Percentiles rank a stretch among this genome's conserved stretches.
These are phyloP conservation scores for Maccullochella peelii DNA, from an alignment of 2,113 vertebrate genomes.

Conservation along the genomic window DNA sequence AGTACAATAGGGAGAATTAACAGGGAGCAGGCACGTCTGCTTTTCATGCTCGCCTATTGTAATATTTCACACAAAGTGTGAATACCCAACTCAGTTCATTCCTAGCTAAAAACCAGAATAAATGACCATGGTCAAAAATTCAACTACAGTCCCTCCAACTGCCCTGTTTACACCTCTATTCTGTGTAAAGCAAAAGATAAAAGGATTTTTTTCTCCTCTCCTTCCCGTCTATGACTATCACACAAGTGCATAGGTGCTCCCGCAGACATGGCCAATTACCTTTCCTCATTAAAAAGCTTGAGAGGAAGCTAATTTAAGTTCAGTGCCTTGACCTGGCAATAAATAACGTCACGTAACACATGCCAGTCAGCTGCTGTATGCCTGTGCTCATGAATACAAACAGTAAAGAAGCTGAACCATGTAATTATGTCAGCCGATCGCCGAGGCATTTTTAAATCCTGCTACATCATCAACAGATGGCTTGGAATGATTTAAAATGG, in stretches of 20 bases:
- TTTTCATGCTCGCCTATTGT: slow-evolving; percentile 33
- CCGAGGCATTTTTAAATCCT: background rate
- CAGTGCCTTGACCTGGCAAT: slow-evolving; percentile 48
- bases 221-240: slow-evolving; percentile 32
- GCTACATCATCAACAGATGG: slow-evolving; percentile 21
- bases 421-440: slow-evolving; percentile 35
- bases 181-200: slow-evolving; percentile 1
- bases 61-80: slow-evolving; percentile 14
- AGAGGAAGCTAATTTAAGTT: slow-evolving; percentile 53
- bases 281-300: slow-evolving; percentile 49
- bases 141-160: slow-evolving; percentile 20
- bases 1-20: slow-evolving; percentile 49
- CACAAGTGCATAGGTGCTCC: slow-evolving; percentile 28
- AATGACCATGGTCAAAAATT: slow-evolving; percentile 11
- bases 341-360: slow-evolving; percentile 38
- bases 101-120: slow-evolving; percentile 9
- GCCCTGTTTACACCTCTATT: slow-evolving; percentile 18
- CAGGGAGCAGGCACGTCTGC: slow-evolving; percentile 29
- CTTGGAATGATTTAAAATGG: slow-evolving; percentile 12
- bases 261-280: slow-evolving; percentile 60
- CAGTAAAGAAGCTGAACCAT: slow-evolving; percentile 11
- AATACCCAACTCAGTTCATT: slow-evolving; percentile 21
- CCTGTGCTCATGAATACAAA: background rate
- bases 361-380: slow-evolving; percentile 23
- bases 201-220: background rate